Evolutionary conservation across 2,797 vertebrate genomes (phyloP).

Genomic region (Semaprochilodus insignis): DNA sequence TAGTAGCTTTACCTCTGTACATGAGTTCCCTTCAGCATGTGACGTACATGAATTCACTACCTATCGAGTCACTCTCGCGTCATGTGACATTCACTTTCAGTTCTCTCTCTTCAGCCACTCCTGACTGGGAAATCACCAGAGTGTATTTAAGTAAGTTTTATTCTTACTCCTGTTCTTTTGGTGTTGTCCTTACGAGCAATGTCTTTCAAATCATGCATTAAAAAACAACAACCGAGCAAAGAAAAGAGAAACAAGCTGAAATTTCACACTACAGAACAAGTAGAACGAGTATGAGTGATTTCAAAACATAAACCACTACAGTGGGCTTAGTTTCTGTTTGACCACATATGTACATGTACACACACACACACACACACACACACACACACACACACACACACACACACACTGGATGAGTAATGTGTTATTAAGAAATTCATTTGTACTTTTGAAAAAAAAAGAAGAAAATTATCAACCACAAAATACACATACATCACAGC

Average conservation of each 20-base stretch:
- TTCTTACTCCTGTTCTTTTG: neutral
- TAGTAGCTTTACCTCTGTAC: neutral
- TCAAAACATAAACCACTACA: constrained; percentile 39
- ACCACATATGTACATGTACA: constrained; percentile 22
- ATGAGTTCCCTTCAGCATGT: constrained; percentile 19
- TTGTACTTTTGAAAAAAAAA: neutral
- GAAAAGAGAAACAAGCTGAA: neutral
- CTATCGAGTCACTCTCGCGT: constrained; percentile 24
- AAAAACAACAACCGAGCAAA: neutral
- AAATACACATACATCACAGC: neutral
- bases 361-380: constrained; percentile 31
- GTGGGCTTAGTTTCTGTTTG: constrained; percentile 39
- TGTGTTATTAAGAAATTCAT: constrained; percentile 9
- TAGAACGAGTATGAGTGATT: constrained; percentile 9
- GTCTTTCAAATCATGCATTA: neutral
- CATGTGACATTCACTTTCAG: constrained; percentile 56
- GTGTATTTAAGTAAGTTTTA: constrained; percentile 41
- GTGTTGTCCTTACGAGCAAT: neutral
- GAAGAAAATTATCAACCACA: neutral
- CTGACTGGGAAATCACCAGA: constrained; percentile 55
- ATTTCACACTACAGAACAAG: neutral
- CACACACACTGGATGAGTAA: constrained; percentile 9
- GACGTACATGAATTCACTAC: constrained; percentile 51
- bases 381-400: constrained; percentile 20
- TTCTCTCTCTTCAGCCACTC: constrained; percentile 50